A percentile compares a stretch with the other conserved stretches of the same genome.
phyloP scores from a whole-genome alignment of 2,888 invertebrate species.

The Metopia argyrocephala region DNA sequence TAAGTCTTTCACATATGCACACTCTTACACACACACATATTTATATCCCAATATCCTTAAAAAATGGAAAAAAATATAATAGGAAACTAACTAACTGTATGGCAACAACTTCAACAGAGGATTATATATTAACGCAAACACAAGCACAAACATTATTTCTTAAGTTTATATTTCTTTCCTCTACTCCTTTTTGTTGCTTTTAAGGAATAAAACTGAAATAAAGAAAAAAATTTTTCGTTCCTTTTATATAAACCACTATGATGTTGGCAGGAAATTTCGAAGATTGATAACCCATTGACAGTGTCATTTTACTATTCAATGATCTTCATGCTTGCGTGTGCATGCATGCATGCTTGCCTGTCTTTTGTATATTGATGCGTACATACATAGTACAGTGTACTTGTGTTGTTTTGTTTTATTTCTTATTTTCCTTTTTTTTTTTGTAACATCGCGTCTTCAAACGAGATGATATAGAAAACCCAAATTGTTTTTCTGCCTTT shows the following conservation, averaged over 20 bases:
- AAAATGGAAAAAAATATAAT: not conserved
- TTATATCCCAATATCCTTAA: not conserved
- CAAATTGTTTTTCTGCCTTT: constrained; percentile 30
- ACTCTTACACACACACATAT: not conserved
- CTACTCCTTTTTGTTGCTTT: not conserved
- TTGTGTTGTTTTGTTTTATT: constrained; percentile 25
- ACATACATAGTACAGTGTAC: constrained; percentile 17
- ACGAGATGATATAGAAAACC: constrained; percentile 17
- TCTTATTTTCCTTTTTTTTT: too few species aligned
- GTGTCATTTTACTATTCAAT: constrained; percentile 59
- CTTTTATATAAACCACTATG: constrained; percentile 22
- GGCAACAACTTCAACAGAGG: constrained; percentile 22
- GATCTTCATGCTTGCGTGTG: too few species aligned
- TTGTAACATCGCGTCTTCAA: too few species aligned
- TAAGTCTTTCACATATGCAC: not conserved
- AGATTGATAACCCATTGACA: constrained; percentile 67
- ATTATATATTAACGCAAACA: constrained; percentile 51
- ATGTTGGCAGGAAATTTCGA: constrained; percentile 8
- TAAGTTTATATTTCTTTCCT: constrained; percentile 1
- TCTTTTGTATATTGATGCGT: too few species aligned
- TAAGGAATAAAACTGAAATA: constrained; percentile 17
- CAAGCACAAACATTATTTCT: constrained; percentile 34
- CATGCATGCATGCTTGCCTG: constrained; percentile 27
- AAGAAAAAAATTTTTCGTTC: constrained; percentile 13
- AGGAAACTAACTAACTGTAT: not conserved